A percentile compares a stretch with the other conserved stretches of the same genome.
Conservation (phyloP, 2,888 invertebrate genomes). For the Pecten maximus region DNA sequence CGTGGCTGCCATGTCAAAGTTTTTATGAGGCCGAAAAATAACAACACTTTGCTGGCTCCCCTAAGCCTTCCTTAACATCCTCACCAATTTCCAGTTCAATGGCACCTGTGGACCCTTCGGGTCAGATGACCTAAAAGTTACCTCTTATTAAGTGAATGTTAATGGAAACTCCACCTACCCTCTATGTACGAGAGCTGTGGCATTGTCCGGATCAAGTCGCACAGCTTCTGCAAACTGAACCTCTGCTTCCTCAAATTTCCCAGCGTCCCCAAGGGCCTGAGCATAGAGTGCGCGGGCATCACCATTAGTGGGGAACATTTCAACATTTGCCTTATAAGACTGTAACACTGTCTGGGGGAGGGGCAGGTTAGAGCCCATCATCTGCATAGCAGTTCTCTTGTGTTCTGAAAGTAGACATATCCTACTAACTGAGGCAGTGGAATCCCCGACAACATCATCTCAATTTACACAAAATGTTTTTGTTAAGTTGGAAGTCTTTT, state of each 20-base stretch:
- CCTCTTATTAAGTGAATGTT: no score
- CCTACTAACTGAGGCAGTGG: no score
- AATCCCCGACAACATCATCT: no score
- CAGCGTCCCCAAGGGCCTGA: conserved; percentile 90
- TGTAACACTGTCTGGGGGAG: conserved; percentile 85
- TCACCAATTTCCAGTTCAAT: no score
- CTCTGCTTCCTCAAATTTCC: conserved; percentile 92
- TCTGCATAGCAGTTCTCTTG: conserved; percentile 85
- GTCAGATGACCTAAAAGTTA: no score
- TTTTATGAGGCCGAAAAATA: no score
- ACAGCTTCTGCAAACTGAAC: conserved; percentile 91
- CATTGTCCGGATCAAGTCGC: conserved; percentile 92
- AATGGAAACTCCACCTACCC: conserved; percentile 83
- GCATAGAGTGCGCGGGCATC: conserved; percentile 95
- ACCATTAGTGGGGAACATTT: conserved; percentile 91
- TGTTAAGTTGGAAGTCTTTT: no score
- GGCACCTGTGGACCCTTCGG: no score
- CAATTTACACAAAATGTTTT: no score
- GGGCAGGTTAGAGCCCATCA: conserved; percentile 68
- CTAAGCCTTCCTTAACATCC: no score
- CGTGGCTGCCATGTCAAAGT: no score
- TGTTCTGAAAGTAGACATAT: conserved; percentile 86
- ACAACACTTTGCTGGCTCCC: no score
- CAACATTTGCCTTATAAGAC: conserved; percentile 88
- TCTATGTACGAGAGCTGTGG: conserved; percentile 91